Percentiles rank a stretch among this genome's conserved stretches.
These are phyloP conservation scores for Troides helena DNA, from an alignment of 2,888 invertebrate genomes.

Conservation along the genomic window DNA sequence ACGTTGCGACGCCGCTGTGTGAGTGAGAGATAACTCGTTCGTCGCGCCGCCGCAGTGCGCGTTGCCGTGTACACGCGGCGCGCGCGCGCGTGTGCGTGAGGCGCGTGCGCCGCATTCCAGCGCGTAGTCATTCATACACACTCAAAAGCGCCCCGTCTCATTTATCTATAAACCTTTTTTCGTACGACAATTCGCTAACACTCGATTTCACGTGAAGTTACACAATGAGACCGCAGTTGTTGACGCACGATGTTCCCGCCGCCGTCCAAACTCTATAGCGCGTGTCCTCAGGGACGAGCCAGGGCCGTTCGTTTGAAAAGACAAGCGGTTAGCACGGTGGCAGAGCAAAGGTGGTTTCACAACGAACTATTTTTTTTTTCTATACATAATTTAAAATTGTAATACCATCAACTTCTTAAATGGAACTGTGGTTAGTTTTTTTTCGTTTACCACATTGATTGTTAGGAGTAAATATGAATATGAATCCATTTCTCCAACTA, in stretches of 20 bases:
- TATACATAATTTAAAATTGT: constrained; percentile 20
- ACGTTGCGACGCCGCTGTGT: constrained; percentile 34
- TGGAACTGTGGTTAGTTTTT: not conserved
- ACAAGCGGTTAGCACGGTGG: too few species aligned
- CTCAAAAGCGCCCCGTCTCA: constrained; percentile 49
- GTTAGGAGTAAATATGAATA: too few species aligned
- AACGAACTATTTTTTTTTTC: too few species aligned
- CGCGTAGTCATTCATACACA: constrained; percentile 72
- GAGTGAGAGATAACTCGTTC: constrained; percentile 59
- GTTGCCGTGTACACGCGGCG: constrained; percentile 36
- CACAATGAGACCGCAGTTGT: too few species aligned
- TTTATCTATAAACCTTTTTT: constrained; percentile 53
- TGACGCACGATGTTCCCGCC: too few species aligned
- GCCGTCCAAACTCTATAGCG: too few species aligned
- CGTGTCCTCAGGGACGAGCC: too few species aligned
- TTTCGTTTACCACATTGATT: too few species aligned
- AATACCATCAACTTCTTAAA: constrained; percentile 12
- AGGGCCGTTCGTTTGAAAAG: too few species aligned
- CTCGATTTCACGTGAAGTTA: too few species aligned
- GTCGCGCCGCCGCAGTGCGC: constrained; percentile 46
- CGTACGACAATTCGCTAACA: constrained; percentile 24
- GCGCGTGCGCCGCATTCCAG: constrained; percentile 73
- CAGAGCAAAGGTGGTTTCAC: too few species aligned
- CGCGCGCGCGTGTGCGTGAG: constrained; percentile 32
- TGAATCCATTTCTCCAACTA: too few species aligned